A percentile compares a stretch with the other conserved stretches of the same genome.
phyloP scores from a whole-genome alignment of 2,113 vertebrate species.

The Atherinomorus stipes region DNA sequence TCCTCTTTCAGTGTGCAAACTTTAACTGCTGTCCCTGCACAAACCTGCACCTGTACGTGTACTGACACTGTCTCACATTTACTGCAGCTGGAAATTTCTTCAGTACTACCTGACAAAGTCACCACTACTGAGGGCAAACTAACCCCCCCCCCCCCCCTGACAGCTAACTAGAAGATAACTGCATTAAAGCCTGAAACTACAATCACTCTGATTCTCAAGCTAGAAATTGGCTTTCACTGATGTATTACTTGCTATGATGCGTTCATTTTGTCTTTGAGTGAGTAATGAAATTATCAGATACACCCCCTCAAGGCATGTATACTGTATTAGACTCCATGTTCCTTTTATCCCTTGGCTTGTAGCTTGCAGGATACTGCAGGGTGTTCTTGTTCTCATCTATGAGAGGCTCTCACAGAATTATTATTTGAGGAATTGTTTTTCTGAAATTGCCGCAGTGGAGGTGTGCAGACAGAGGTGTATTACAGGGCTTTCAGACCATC shows the following conservation, averaged over 20 bases:
- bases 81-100: background rate
- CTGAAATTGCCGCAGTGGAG: constrained; percentile 1
- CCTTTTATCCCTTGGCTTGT: constrained; percentile 25
- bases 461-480: constrained; percentile 3
- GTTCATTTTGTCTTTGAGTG: constrained; percentile 14
- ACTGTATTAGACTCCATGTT: background rate
- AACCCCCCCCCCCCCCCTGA: background rate
- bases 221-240: constrained; percentile 10
- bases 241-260: background rate
- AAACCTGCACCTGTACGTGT: background rate
- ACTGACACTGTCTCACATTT: background rate
- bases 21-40: background rate
- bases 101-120: background rate
- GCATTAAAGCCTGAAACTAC: constrained; percentile 14
- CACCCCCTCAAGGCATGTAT: background rate
- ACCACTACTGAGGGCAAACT: constrained; percentile 1
- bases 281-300: constrained; percentile 26
- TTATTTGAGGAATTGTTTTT: constrained; percentile 28
- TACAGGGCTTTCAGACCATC: constrained; percentile 13
- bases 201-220: background rate
- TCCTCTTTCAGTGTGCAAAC: constrained; percentile 4
- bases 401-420: constrained; percentile 20
- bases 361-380: constrained; percentile 7
- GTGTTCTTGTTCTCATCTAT: background rate
- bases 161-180: constrained; percentile 1